phyloP scores from a whole-genome alignment of 2,888 invertebrate species.

The Cacoxenus indagator region DNA sequence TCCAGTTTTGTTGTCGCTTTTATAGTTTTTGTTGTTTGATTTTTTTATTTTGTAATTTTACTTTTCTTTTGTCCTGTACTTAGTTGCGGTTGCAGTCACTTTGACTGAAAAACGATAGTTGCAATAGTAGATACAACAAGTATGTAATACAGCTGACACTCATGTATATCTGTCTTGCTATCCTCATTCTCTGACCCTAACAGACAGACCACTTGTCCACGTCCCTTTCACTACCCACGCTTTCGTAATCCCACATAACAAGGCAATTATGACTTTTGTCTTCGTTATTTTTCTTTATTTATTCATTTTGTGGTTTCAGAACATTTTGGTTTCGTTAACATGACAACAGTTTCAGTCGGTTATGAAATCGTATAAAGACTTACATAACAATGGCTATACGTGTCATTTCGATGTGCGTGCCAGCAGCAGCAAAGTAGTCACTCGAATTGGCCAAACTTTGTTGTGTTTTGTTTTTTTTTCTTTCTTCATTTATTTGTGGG shows the following conservation, averaged over 20 bases:
- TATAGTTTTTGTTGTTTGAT: background rate
- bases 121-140: background rate
- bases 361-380: background rate
- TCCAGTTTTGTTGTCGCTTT: background rate
- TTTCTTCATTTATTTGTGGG: background rate
- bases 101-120: background rate
- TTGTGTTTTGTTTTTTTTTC: background rate
- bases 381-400: background rate
- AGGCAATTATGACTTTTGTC: background rate
- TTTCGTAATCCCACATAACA: background rate
- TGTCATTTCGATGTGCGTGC: background rate
- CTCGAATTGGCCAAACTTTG: background rate
- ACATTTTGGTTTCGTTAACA: background rate
- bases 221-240: background rate
- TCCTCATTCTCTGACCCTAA: background rate
- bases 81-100: background rate
- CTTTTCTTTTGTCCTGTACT: background rate
- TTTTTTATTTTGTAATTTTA: too few relatives aligned
- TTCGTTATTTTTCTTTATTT: background rate
- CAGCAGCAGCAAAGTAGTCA: background rate
- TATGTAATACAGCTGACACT: background rate
- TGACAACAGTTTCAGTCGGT: background rate
- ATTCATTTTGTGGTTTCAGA: background rate
- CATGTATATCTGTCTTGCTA: background rate
- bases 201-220: background rate